Evolutionary conservation across 2,797 vertebrate genomes (phyloP).

Genomic region (Acipenser oxyrinchus): DNA sequence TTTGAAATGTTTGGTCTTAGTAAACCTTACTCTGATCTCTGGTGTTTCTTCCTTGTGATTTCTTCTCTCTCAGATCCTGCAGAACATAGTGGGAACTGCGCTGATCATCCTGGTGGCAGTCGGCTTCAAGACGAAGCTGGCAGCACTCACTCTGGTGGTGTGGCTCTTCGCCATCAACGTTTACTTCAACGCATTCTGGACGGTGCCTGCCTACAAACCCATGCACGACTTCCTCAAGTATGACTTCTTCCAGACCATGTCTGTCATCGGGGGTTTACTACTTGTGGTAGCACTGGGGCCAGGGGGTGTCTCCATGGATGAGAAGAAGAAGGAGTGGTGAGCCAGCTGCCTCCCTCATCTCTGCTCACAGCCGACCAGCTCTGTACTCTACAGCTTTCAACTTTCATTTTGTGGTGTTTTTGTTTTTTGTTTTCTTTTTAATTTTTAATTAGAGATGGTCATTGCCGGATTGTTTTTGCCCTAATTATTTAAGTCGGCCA

Average conservation of each 20-base stretch:
- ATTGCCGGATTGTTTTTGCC: constrained; percentile 28
- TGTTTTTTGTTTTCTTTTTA: constrained; percentile 21
- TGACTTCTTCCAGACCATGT: constrained; percentile 98
- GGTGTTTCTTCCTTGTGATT: background rate
- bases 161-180: constrained; percentile 93
- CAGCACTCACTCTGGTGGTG: constrained; percentile 86
- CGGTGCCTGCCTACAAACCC: constrained; percentile 86
- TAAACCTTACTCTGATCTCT: background rate
- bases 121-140: constrained; percentile 95
- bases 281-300: constrained; percentile 93
- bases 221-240: constrained; percentile 99
- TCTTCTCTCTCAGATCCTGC: constrained; percentile 67
- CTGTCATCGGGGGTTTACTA: constrained; percentile 90
- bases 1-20: no score
- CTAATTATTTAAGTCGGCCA: constrained; percentile 13
- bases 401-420: constrained; percentile 21
- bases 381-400: constrained; percentile 8
- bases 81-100: constrained; percentile 93
- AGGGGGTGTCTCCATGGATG: constrained; percentile 93
- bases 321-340: constrained; percentile 98
- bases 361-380: constrained; percentile 6
- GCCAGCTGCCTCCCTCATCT: constrained; percentile 13
- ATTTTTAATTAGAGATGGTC: constrained; percentile 24
- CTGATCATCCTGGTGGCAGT: constrained; percentile 92
- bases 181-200: constrained; percentile 98